phyloP scores from a whole-genome alignment of 92 coral and sea anemone genomes.

The Porites evermanni region DNA sequence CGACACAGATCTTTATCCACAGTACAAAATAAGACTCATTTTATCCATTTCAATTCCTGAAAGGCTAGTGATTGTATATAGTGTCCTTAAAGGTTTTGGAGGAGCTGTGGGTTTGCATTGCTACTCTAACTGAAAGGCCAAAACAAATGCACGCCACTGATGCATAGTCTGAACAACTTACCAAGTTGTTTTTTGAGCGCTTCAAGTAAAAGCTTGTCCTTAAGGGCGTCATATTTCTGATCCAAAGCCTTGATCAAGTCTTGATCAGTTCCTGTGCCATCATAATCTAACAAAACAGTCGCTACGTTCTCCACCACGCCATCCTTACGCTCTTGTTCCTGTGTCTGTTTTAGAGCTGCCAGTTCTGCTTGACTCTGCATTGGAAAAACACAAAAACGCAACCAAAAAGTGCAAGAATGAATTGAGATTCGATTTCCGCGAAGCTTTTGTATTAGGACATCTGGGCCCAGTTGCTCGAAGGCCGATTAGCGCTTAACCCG shows the following conservation, averaged over 20 bases:
- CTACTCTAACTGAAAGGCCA: too few relatives aligned
- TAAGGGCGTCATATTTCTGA: constrained; percentile 88
- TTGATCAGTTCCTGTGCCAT: constrained; percentile 91
- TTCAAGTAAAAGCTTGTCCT: constrained; percentile 91
- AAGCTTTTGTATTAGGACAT: too few relatives aligned
- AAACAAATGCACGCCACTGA: too few relatives aligned
- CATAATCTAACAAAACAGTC: constrained; percentile 82
- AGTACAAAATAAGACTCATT: too few relatives aligned
- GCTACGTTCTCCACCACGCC: constrained; percentile 88
- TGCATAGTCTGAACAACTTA: not conserved
- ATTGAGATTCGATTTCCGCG: too few relatives aligned
- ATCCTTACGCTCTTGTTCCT: constrained; percentile 84
- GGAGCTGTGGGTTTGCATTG: too few relatives aligned
- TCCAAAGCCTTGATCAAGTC: constrained; percentile 84
- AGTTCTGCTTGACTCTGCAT: constrained; percentile 78
- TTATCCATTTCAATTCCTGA: too few relatives aligned
- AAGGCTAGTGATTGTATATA: too few relatives aligned
- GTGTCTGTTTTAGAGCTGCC: constrained; percentile 59
- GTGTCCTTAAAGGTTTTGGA: too few relatives aligned
- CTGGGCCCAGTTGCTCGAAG: too few relatives aligned
- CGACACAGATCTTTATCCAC: too few relatives aligned
- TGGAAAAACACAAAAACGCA: not conserved
- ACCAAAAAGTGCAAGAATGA: not conserved
- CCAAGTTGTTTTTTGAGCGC: constrained; percentile 94
- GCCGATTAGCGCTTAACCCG: too few relatives aligned